A percentile compares a stretch with the other conserved stretches of the same genome.
Conservation (phyloP, 2,888 invertebrate species). For the Himalopsyche japonica region DNA sequence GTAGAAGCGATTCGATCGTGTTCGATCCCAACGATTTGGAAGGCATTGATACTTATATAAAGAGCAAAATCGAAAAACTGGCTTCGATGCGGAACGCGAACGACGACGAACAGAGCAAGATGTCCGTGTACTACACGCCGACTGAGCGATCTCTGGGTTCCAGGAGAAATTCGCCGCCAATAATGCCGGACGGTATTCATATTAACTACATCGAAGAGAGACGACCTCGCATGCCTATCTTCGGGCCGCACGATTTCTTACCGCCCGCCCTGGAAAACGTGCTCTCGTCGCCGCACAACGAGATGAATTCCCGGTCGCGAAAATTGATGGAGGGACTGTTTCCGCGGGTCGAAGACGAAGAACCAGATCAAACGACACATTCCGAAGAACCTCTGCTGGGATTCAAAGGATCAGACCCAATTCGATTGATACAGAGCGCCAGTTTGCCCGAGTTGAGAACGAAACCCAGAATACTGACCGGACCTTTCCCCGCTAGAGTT, state of each 20-base stretch:
- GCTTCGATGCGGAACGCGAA: constrained; percentile 56
- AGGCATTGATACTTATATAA: constrained; percentile 69
- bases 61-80: constrained; percentile 66
- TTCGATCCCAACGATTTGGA: constrained; percentile 69
- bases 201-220: constrained; percentile 67
- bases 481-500: constrained; percentile 46
- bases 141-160: constrained; percentile 68
- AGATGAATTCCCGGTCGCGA: constrained; percentile 35
- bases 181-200: constrained; percentile 64
- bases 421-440: constrained; percentile 49
- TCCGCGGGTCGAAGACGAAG: constrained; percentile 41
- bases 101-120: constrained; percentile 67
- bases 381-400: constrained; percentile 56
- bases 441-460: constrained; percentile 56
- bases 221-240: constrained; percentile 50
- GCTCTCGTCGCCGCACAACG: constrained; percentile 43
- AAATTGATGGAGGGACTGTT: constrained; percentile 43
- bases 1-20: constrained; percentile 73
- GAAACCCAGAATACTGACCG: constrained; percentile 21
- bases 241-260: constrained; percentile 47
- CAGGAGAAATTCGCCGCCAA: constrained; percentile 53
- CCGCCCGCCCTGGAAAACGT: constrained; percentile 44
- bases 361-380: constrained; percentile 47
- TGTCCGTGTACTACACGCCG: constrained; percentile 82
- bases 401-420: constrained; percentile 37